phyloP scores from a whole-genome alignment of 2,113 vertebrate species.

The Clarias batrachus region DNA sequence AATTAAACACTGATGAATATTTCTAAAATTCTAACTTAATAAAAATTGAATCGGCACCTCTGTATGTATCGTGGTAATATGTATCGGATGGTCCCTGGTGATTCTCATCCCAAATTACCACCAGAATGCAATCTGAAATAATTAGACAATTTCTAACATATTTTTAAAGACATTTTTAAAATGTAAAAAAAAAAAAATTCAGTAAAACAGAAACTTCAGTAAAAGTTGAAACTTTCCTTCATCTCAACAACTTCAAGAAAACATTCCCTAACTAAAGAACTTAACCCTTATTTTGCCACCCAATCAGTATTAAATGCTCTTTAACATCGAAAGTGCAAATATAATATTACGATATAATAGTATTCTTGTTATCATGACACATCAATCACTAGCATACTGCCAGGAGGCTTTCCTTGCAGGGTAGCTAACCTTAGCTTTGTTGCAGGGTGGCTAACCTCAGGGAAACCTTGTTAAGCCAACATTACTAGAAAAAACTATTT shows the following conservation, averaged over 20 bases:
- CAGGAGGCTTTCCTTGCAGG: neutral
- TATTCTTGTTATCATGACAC: neutral
- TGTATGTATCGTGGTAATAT: no score
- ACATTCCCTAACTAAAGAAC: neutral
- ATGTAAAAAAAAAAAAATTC: neutral
- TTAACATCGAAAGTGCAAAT: neutral
- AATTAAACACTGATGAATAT: no score
- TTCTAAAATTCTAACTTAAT: no score
- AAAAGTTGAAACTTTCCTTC: neutral
- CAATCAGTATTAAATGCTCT: neutral
- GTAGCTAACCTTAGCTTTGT: neutral
- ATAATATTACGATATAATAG: neutral
- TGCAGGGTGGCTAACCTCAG: no score
- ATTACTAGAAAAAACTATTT: neutral
- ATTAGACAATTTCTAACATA: neutral
- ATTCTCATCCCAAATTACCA: no score
- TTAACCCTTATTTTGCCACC: neutral
- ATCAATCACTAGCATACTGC: neutral
- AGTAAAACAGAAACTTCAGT: neutral
- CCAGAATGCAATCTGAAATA: neutral
- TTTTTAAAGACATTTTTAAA: neutral
- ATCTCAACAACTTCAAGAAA: neutral
- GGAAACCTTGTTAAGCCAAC: neutral
- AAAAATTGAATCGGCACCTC: no score
- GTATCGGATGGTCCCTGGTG: no score